Percentiles rank a stretch among this genome's conserved stretches.
Conservation (phyloP, 2,113 vertebrate species). For the Dromiciops gliroides region DNA sequence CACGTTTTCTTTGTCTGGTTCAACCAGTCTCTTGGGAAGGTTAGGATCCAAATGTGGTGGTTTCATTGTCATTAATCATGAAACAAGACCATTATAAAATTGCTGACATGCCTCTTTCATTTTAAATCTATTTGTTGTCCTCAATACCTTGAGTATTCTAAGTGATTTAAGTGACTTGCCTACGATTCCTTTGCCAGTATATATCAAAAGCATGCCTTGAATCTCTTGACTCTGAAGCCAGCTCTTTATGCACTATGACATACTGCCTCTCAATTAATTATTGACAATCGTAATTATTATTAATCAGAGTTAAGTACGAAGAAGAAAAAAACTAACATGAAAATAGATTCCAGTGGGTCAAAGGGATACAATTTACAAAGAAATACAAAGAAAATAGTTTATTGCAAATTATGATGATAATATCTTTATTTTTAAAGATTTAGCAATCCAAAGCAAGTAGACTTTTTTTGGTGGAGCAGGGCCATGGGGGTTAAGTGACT, state of each 20-base stretch:
- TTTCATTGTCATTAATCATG: background rate
- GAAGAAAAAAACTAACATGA: background rate
- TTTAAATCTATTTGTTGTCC: background rate
- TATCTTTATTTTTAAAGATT: background rate
- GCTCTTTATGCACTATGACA: background rate
- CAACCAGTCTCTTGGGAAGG: background rate
- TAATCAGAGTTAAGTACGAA: background rate
- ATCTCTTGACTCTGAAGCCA: background rate
- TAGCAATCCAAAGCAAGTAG: background rate
- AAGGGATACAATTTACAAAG: background rate
- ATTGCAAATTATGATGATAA: background rate
- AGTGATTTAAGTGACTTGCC: background rate
- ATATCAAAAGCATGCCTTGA: background rate
- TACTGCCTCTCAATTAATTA: background rate
- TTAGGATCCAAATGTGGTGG: background rate
- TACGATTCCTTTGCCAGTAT: too few relatives aligned
- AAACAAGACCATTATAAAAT: background rate
- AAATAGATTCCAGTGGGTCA: background rate
- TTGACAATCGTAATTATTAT: background rate
- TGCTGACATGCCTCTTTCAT: background rate
- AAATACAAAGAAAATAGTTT: background rate
- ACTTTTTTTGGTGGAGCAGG: too few relatives aligned
- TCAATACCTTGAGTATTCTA: background rate
- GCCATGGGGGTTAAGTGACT: too few relatives aligned
- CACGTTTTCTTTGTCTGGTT: background rate